Evolutionary conservation across 2,113 vertebrate genomes (phyloP), one percentile per base, ranked within the genome.

Genomic region (Cololabis saira): DNA sequence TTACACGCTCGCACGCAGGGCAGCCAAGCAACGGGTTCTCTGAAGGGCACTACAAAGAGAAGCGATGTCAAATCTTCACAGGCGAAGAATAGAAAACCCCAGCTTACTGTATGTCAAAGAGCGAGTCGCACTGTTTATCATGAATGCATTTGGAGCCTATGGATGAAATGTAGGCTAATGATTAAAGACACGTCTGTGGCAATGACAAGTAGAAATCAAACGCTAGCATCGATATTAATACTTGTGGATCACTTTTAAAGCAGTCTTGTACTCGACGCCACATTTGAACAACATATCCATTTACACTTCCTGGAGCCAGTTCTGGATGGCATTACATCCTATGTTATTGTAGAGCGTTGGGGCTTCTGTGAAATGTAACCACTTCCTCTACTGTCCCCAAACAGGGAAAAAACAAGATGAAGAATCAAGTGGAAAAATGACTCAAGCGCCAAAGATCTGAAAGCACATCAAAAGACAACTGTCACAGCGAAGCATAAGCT

Each of bases 21-120:
- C 58, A 27, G 78, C 57, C 3, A 74, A 73, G 48, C 76, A 45
- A 63, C 56, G 54, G 66, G 37, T 60, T 67, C 74, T 83, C 76
- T 89, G 83, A 87, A 87, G 89, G 89, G 69, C 83, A 83, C 67
- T 59, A 67, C 79, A 85, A 75, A 86, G 80, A 64, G 74, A 81
- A 60, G 55, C 5, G 22, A 74, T 78, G 74, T 67, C 67, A 59
- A 83, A 61, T 76, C 76, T 64, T 74, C 56, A 30, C 64, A 54
- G 17, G 64, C 47, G 68, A 69, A 9, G 33, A 37, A 37, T 37
- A 37, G 57, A 72, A 55, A 13, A 54, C 60, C 56, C 74, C 15
- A 1, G 57, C 64, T 69, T 59, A 70, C 80, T 48, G 74, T 76
- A 67, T 66, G 72, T 80, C 71, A 69, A 49, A 73, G 64, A 58